These are phyloP conservation scores for Diadromus collaris DNA, from an alignment of 2,888 invertebrate species.

Conservation along the genomic window DNA sequence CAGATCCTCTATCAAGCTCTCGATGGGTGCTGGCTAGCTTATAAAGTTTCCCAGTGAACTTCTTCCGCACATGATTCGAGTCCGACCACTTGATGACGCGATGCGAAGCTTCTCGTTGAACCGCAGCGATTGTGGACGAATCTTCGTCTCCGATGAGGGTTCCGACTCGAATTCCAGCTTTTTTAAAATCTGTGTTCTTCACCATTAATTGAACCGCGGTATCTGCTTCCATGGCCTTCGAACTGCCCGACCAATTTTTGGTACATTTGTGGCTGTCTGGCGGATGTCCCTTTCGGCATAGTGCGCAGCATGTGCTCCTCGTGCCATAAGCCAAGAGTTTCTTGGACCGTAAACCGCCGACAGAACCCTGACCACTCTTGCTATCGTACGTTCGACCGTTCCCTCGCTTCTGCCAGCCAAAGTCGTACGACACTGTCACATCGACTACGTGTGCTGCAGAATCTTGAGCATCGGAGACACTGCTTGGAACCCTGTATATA, in stretches of 20 bases:
- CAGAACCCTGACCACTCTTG: constrained; percentile 8
- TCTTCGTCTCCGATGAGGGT: constrained; percentile 58
- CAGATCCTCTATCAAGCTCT: constrained; percentile 12
- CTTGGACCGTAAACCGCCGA: background rate
- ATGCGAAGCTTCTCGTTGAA: constrained; percentile 40
- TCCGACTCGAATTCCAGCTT: constrained; percentile 38
- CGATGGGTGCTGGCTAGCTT: background rate
- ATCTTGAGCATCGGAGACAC: background rate
- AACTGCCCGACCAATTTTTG: constrained; percentile 45
- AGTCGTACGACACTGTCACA: constrained; percentile 17
- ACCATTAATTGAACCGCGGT: constrained; percentile 45
- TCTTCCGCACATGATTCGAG: constrained; percentile 47
- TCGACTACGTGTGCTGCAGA: background rate
- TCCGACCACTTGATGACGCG: constrained; percentile 43
- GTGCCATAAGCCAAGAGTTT: constrained; percentile 1
- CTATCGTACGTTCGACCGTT: constrained; percentile 22
- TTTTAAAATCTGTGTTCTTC: constrained; percentile 24
- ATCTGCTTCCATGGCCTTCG: constrained; percentile 57
- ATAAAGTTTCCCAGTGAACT: constrained; percentile 29
- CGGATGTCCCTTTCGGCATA: background rate
- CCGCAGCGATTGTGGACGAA: constrained; percentile 50
- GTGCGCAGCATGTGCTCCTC: background rate
- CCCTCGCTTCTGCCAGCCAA: constrained; percentile 30
- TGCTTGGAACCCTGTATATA: background rate
- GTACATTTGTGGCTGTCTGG: constrained; percentile 43